Conservation (phyloP, 2,797 vertebrate species). For the Vespertilio murinus region DNA sequence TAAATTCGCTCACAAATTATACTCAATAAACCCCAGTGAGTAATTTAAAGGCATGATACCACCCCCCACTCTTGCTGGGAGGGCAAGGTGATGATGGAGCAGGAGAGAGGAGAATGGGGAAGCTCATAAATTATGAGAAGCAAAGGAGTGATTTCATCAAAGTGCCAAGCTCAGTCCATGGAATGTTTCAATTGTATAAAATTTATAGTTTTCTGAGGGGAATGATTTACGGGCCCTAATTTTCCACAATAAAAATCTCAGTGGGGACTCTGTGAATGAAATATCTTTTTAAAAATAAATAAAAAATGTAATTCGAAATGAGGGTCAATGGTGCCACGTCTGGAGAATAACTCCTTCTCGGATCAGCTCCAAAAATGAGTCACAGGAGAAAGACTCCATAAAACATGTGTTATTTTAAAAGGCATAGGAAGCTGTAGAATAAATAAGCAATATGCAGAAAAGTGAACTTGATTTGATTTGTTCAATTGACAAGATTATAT, state of each 20-base stretch:
- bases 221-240: slow-evolving; percentile 85
- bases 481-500: slow-evolving; percentile 36
- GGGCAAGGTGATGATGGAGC: slow-evolving; percentile 72
- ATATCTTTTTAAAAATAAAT: slow-evolving; percentile 85
- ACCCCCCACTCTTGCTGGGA: slow-evolving; percentile 75
- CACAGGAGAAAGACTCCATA: slow-evolving; percentile 73
- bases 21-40: slow-evolving; percentile 83
- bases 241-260: slow-evolving; percentile 87
- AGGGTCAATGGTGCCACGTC: slow-evolving; percentile 78
- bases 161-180: slow-evolving; percentile 83
- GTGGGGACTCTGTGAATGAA: slow-evolving; percentile 85
- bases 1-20: slow-evolving; percentile 85
- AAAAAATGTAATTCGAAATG: slow-evolving; percentile 66
- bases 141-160: slow-evolving; percentile 86
- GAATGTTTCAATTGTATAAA: slow-evolving; percentile 87
- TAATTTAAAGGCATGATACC: slow-evolving; percentile 82
- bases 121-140: slow-evolving; percentile 84
- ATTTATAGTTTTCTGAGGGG: slow-evolving; percentile 85
- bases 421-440: slow-evolving; percentile 65
- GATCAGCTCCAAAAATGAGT: slow-evolving; percentile 79
- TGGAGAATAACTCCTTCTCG: slow-evolving; percentile 74
- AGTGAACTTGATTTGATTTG: slow-evolving; percentile 30
- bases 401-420: slow-evolving; percentile 70
- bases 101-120: slow-evolving; percentile 52
- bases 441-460: slow-evolving; percentile 69